Evolutionary conservation across 2,797 vertebrate genomes (phyloP).

Genomic region (Mormyrops boulengeri): DNA sequence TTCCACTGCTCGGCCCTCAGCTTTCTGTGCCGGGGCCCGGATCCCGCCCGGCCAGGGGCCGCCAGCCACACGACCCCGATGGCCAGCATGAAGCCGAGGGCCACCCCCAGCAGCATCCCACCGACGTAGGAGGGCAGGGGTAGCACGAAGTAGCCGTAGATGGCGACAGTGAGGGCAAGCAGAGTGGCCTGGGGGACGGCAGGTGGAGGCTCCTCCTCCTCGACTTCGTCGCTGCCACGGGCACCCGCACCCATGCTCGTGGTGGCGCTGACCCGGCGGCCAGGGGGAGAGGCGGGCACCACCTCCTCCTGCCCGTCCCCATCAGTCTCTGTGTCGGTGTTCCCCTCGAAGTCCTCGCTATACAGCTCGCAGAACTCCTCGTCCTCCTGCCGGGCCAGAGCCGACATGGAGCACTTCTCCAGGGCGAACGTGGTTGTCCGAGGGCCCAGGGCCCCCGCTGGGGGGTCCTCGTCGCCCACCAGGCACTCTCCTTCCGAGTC

Average conservation of each 20-base stretch:
- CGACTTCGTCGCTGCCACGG: constrained; percentile 63
- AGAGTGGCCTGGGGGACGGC: constrained; percentile 75
- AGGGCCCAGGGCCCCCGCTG: constrained; percentile 40
- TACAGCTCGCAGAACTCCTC: constrained; percentile 90
- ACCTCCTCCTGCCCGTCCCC: constrained; percentile 43
- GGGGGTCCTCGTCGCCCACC: constrained; percentile 38
- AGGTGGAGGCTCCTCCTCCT: constrained; percentile 43
- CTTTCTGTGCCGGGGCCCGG: constrained; percentile 44
- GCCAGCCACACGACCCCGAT: constrained; percentile 83
- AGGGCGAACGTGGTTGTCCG: constrained; percentile 63
- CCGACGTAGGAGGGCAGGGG: constrained; percentile 80
- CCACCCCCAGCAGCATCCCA: constrained; percentile 77
- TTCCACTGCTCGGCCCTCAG: constrained; percentile 49
- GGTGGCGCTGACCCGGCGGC: not conserved
- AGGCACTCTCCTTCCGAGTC: constrained; percentile 66
- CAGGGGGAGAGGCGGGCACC: not conserved
- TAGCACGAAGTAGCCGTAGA: constrained; percentile 83
- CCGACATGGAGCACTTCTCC: constrained; percentile 83
- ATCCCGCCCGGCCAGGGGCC: constrained; percentile 56
- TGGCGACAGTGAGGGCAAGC: constrained; percentile 65
- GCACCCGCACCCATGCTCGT: constrained; percentile 18
- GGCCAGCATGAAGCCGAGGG: constrained; percentile 84
- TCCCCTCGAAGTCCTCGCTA: constrained; percentile 78
- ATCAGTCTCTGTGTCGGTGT: constrained; percentile 64
- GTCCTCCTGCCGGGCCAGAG: constrained; percentile 82